Percentiles rank a stretch among this genome's conserved stretches.
Evolutionary conservation across 2,113 vertebrate genomes (phyloP).

Genomic region (Chauna torquata): DNA sequence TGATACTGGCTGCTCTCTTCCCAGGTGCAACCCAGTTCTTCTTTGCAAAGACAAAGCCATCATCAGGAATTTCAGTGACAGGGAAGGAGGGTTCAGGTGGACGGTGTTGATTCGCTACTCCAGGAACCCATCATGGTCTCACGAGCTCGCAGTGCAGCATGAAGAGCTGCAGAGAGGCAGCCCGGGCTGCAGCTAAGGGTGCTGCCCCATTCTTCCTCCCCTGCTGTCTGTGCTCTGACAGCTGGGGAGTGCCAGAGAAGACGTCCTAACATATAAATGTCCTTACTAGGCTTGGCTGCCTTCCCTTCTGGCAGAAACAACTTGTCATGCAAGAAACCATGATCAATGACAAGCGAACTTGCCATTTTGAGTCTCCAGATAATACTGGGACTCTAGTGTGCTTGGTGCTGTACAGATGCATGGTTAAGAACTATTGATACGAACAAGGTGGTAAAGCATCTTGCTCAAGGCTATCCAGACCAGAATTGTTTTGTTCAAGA

Average conservation of each 20-base stretch:
- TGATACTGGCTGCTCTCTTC: background rate
- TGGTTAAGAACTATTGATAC: background rate
- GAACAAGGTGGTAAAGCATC: background rate
- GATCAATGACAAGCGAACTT: background rate
- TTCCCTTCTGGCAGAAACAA: background rate
- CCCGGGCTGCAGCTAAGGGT: no score
- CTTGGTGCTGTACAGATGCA: background rate
- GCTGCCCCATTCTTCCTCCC: background rate
- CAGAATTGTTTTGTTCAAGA: background rate
- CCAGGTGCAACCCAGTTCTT: background rate
- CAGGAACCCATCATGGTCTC: background rate
- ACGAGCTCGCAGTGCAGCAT: background rate
- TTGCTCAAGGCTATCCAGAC: background rate
- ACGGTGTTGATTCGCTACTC: background rate
- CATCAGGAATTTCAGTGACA: background rate
- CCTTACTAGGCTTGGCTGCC: background rate
- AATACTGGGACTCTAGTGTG: background rate
- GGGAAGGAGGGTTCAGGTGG: background rate
- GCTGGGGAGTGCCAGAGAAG: background rate
- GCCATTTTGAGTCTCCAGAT: background rate
- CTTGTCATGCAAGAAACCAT: background rate
- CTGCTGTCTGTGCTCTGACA: background rate
- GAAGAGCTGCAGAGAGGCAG: background rate
- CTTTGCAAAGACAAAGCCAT: background rate
- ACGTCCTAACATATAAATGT: background rate